Conservation (phyloP, 64 coral and sea anemone species). For the Stichodactyla mertensii region DNA sequence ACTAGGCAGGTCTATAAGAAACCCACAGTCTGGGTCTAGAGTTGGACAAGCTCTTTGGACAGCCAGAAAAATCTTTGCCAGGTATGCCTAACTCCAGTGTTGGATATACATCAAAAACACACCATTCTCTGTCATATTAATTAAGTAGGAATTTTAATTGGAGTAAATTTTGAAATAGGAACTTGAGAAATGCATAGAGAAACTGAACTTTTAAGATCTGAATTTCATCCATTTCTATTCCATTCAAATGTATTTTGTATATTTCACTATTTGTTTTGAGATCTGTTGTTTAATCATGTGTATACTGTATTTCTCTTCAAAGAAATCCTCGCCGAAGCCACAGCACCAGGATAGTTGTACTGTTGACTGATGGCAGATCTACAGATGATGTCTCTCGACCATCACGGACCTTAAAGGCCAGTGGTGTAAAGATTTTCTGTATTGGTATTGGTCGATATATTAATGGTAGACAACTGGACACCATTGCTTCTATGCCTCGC, state of each 20-base stretch:
- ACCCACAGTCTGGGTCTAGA: slow-evolving; percentile 56
- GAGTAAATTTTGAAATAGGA: too few species aligned
- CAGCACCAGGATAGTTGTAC: slow-evolving; percentile 42
- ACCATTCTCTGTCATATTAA: too few species aligned
- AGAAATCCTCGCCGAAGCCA: slow-evolving; percentile 25
- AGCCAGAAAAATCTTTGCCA: slow-evolving; percentile 27
- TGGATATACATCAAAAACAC: too few species aligned
- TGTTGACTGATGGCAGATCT: slow-evolving; percentile 51
- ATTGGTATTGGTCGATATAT: slow-evolving; percentile 59
- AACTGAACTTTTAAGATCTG: too few species aligned
- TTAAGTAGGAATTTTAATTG: too few species aligned
- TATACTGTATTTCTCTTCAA: background rate
- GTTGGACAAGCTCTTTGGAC: slow-evolving; percentile 40
- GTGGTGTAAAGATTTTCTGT: slow-evolving; percentile 47
- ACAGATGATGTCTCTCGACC: slow-evolving; percentile 50
- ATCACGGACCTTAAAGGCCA: slow-evolving; percentile 37
- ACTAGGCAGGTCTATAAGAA: slow-evolving; percentile 23
- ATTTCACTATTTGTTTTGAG: background rate
- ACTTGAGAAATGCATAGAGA: too few species aligned
- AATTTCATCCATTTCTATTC: too few species aligned
- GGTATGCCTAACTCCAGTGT: background rate
- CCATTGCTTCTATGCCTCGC: slow-evolving; percentile 44
- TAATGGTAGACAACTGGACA: slow-evolving; percentile 54
- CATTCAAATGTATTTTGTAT: too few species aligned
- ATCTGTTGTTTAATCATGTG: background rate